phyloP scores from a whole-genome alignment of 2,113 vertebrate species.

The Corythaixoides concolor region DNA sequence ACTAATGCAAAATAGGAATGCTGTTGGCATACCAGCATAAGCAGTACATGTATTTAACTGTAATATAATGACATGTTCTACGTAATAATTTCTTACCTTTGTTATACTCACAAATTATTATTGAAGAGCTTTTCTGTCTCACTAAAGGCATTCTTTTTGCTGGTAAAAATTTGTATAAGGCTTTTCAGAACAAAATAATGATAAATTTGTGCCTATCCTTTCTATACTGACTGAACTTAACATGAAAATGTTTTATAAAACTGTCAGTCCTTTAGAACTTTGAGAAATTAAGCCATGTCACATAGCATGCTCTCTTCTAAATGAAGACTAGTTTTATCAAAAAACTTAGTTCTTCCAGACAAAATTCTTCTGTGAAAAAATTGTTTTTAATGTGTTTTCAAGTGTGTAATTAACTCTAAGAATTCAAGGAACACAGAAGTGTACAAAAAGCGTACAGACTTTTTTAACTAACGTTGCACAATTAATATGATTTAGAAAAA shows the following conservation, averaged over 20 bases:
- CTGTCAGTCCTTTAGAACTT: neutral
- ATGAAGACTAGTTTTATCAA: neutral
- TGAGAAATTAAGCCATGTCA: neutral
- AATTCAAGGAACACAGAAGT: neutral
- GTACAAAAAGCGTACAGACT: constrained; percentile 12
- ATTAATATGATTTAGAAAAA: neutral
- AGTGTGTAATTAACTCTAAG: neutral
- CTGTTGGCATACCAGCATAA: neutral
- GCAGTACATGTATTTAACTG: neutral
- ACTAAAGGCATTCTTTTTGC: neutral
- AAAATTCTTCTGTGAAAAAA: neutral
- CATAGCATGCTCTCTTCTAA: neutral
- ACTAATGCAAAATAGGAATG: neutral
- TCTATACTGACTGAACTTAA: neutral
- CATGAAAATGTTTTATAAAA: neutral
- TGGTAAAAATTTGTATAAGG: neutral
- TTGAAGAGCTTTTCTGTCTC: neutral
- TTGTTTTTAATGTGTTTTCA: constrained; percentile 15
- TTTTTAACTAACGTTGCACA: neutral
- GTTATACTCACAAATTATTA: neutral
- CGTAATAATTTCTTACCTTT: neutral
- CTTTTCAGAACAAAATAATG: too few species aligned
- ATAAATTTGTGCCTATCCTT: neutral
- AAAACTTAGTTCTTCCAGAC: neutral
- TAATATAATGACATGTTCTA: neutral